These are phyloP conservation scores for Grus americana DNA, from an alignment of 2,113 vertebrate genomes.

Conservation along the genomic window DNA sequence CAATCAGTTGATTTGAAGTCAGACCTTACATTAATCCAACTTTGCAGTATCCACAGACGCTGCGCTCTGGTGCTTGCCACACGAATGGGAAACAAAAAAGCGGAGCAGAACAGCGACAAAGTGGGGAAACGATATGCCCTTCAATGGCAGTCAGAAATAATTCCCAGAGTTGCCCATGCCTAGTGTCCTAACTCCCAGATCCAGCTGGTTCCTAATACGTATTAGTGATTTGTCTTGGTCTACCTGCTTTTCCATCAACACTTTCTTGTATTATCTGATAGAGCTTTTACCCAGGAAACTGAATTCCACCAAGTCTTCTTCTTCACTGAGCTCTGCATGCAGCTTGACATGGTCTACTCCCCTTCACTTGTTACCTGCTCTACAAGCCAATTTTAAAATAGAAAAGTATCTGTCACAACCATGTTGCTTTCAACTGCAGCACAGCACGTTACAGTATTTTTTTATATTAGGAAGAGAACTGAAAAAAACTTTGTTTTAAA, in stretches of 20 bases:
- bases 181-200: background rate
- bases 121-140: background rate
- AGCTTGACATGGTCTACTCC: constrained; percentile 79
- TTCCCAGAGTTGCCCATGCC: background rate
- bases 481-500: constrained; percentile 10
- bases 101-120: background rate
- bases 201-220: background rate
- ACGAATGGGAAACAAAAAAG: background rate
- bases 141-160: background rate
- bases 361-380: constrained; percentile 80
- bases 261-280: constrained; percentile 78
- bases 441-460: background rate
- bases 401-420: background rate
- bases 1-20: background rate
- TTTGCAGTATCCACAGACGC: background rate
- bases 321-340: constrained; percentile 68
- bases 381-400: constrained; percentile 71
- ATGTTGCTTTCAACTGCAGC: background rate
- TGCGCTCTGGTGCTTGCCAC: background rate
- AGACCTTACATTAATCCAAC: background rate
- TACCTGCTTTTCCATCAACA: constrained; percentile 75
- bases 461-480: background rate
- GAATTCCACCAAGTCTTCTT: constrained; percentile 70
- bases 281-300: constrained; percentile 84
- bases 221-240: background rate